Base-by-base conservation (phyloP, 2,797 vertebrate species). In the Macroramphosus scolopax region DNA sequence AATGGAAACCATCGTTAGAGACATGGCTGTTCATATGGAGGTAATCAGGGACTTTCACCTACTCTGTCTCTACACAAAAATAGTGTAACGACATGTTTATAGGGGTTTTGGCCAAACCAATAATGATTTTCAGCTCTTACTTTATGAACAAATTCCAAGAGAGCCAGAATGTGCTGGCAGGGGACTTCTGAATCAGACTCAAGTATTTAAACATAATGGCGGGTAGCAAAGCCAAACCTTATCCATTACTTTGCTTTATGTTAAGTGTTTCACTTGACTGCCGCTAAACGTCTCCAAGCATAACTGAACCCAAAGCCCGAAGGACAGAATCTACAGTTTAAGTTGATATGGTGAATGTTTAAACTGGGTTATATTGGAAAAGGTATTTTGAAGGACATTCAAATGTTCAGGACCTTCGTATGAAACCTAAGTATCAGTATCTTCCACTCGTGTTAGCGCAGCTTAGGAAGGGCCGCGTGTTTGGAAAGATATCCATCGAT, bases 1-100 rank as follows among this genome's bases (percentile, higher is more conserved):
- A 86, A 71, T 37, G 41, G 74, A 87, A 81, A 83, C 80, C 70
- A 66, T 78, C 71, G 86, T 84, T 82, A 79, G 57, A 75, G 65
- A 31, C 49, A 28, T 6, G 26, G 55, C 67, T 43, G 68, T 68
- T 86, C 87, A 86, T 85, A 86, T 83, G 83, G 77, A 82, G 80
- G 53, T 77, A 73, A 88, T 88, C 81, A 88, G 72, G 59, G 66
- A 66, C 70, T 71, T 84, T 75, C 72, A 78, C 72, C 75, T 68
- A 66, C 57, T 53, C 54, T 7, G 50, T 42, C 64, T 62, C 64
- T 73, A 65, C 72, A 65, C 51, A 61, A 71, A 80, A 79, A 85
- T 79, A 81, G 53, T 60, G 73, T 63, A 69, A 84, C 68, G 72
- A 82, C 72, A 80, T 72, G 52, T 86, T 85, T 80, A 83, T 51